Percentiles rank a stretch among this genome's conserved stretches.
These are phyloP conservation scores for Zophobas morio DNA, from an alignment of 1,140 invertebrate species.

Conservation along the genomic window DNA sequence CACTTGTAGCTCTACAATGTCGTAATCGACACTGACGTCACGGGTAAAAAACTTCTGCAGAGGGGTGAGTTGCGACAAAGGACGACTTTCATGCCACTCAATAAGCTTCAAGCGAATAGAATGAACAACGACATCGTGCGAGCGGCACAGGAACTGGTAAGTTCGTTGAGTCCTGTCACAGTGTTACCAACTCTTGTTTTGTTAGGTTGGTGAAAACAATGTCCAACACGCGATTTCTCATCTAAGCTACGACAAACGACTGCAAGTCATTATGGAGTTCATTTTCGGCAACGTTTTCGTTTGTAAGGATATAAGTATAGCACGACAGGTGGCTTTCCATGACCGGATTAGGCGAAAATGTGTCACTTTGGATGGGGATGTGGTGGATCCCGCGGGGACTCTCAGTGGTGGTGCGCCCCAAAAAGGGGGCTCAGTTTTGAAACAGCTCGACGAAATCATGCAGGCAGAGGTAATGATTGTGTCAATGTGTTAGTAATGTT, in stretches of 20 bases:
- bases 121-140: slow-evolving; percentile 76
- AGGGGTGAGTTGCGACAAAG: slow-evolving; percentile 84
- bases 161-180: slow-evolving; percentile 55
- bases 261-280: slow-evolving; percentile 87
- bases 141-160: slow-evolving; percentile 82
- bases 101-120: slow-evolving; percentile 82
- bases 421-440: slow-evolving; percentile 69
- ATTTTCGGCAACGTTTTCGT: slow-evolving; percentile 92
- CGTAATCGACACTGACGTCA: slow-evolving; percentile 90
- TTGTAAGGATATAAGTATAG: slow-evolving; percentile 85
- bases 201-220: slow-evolving; percentile 81
- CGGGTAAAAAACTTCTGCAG: slow-evolving; percentile 88
- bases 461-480: slow-evolving; percentile 56
- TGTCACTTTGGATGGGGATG: slow-evolving; percentile 94
- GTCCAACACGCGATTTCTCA: slow-evolving; percentile 88
- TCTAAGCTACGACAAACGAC: slow-evolving; percentile 81
- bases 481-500: too few species aligned
- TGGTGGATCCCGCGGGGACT: slow-evolving; percentile 90
- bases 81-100: slow-evolving; percentile 93
- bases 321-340: slow-evolving; percentile 85
- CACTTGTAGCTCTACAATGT: slow-evolving; percentile 87
- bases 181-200: neutral
- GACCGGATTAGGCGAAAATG: slow-evolving; percentile 80
- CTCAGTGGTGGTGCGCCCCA: slow-evolving; percentile 85
- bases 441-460: slow-evolving; percentile 66